Base-by-base conservation (phyloP, 2,113 vertebrate species). In the Penelope pileata region DNA sequence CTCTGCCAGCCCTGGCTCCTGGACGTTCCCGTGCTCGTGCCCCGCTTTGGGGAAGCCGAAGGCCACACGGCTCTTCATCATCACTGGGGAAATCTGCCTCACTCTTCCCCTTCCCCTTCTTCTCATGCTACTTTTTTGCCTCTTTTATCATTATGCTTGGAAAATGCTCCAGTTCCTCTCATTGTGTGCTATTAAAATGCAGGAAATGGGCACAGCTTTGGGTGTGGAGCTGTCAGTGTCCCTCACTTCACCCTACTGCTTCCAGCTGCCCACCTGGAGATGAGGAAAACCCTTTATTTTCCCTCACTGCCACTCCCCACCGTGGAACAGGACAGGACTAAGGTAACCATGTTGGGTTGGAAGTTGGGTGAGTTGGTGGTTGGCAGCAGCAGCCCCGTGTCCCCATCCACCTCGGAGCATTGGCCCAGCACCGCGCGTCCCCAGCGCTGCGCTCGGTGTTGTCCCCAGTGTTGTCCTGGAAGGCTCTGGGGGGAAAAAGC, bases 11-110 rank as follows among this genome's bases (percentile, higher is more conserved):
- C 24, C 42, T 54, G 66, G 0, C 38, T 77, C 62, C 18, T 27
- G 32, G 32, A 2, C 2, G 0, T 48, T 74, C 43, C 78, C 47
- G 9, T 0, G 1, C n/a, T 79, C 23, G 48, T 27, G 12, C 48
- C 32, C 22, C 42, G 30, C 16, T 9, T 13, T 48, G 77, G 75
- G 75, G 77, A 86, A 59, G 72, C 42, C 24, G 26, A 83, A 83
- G 77, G 72, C 90, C 32, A 16, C 9, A 22, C 17, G 72, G 70
- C 17, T 63, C 54, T 86, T 86, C 76, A 54, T 62, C 59, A 26
- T 77, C n/a, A 38, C 2, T 0, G 17, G 50, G 23, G 64, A 86
- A 64, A 70, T 48, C 42, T 32, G 30, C 68, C 15, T 38, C 45
- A 23, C 23, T 68, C 45, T 68, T 68, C 45, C 32, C n/a, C 42